phyloP scores from a whole-genome alignment of 2,888 invertebrate genomes.

The Charanyca ferruginea region DNA sequence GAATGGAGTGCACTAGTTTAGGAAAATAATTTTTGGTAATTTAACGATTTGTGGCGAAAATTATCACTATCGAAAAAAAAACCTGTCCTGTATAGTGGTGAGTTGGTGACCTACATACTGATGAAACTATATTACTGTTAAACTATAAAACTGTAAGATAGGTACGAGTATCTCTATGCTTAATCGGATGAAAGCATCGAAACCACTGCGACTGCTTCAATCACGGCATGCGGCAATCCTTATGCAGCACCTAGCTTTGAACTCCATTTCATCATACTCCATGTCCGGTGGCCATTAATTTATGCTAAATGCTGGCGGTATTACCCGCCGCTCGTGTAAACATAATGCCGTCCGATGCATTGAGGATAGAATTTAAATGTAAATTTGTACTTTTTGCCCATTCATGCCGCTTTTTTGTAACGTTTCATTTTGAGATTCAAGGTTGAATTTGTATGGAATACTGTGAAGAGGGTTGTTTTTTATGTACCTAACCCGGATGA shows the following conservation, averaged over 20 bases:
- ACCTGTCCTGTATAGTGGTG: too few relatives aligned
- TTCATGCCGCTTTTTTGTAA: slow-evolving; percentile 44
- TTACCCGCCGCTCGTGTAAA: slow-evolving; percentile 55
- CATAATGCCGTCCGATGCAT: slow-evolving; percentile 61
- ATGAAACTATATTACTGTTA: too few relatives aligned
- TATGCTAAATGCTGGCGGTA: slow-evolving; percentile 67
- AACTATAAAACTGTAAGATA: too few relatives aligned
- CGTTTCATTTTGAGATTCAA: slow-evolving; percentile 48
- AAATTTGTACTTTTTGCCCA: slow-evolving; percentile 50
- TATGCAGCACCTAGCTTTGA: background rate
- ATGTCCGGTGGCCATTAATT: slow-evolving; percentile 68
- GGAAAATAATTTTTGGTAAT: background rate
- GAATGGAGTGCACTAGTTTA: slow-evolving; percentile 28
- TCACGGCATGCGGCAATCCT: background rate
- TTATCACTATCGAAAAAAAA: background rate
- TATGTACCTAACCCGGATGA: slow-evolving; percentile 24
- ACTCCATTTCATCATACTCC: slow-evolving; percentile 53
- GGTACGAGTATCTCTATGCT: background rate
- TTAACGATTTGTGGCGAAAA: background rate
- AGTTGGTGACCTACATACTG: too few relatives aligned
- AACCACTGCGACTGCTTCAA: background rate
- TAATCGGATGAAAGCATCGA: background rate
- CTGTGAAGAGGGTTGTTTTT: slow-evolving; percentile 31
- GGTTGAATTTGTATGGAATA: slow-evolving; percentile 47
- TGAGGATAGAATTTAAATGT: slow-evolving; percentile 60